Conservation (phyloP, 1,140 invertebrate genomes). For the Cydia fagiglandana region DNA sequence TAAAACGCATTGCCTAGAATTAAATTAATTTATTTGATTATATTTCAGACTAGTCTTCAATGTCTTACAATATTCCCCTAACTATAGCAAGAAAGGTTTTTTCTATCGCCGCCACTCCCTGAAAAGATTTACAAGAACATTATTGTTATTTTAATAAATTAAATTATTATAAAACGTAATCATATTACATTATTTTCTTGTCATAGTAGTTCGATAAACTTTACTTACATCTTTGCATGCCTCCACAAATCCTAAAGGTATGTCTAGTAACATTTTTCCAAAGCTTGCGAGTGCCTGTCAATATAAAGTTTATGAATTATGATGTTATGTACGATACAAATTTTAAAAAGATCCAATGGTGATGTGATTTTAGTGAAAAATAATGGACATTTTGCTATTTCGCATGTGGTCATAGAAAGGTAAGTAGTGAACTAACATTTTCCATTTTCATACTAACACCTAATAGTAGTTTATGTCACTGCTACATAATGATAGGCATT, state of each 20-base stretch:
- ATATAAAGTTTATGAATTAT: slow-evolving; percentile 34
- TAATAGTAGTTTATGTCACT: neutral
- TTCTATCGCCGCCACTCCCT: slow-evolving; percentile 61
- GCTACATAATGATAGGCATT: no score
- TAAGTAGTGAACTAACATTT: slow-evolving; percentile 29
- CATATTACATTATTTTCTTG: no score
- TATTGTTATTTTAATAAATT: slow-evolving; percentile 19
- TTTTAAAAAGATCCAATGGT: neutral
- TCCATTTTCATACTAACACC: slow-evolving; percentile 28
- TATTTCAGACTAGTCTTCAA: slow-evolving; percentile 35
- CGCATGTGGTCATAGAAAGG: slow-evolving; percentile 12
- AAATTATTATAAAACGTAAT: slow-evolving; percentile 10
- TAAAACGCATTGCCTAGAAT: neutral
- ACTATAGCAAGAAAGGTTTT: slow-evolving; percentile 52
- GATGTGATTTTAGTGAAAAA: neutral
- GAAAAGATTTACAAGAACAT: slow-evolving; percentile 38
- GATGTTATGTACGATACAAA: slow-evolving; percentile 16
- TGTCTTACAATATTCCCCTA: slow-evolving; percentile 41
- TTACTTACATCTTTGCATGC: slow-evolving; percentile 66
- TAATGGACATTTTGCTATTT: neutral
- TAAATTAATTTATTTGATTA: slow-evolving; percentile 13
- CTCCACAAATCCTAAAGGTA: slow-evolving; percentile 63
- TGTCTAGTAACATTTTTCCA: slow-evolving; percentile 60
- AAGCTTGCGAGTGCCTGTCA: slow-evolving; percentile 57
- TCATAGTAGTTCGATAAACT: slow-evolving; percentile 1